Base-by-base conservation (phyloP, 2,797 vertebrate genomes). In the Tadarida brasiliensis region DNA sequence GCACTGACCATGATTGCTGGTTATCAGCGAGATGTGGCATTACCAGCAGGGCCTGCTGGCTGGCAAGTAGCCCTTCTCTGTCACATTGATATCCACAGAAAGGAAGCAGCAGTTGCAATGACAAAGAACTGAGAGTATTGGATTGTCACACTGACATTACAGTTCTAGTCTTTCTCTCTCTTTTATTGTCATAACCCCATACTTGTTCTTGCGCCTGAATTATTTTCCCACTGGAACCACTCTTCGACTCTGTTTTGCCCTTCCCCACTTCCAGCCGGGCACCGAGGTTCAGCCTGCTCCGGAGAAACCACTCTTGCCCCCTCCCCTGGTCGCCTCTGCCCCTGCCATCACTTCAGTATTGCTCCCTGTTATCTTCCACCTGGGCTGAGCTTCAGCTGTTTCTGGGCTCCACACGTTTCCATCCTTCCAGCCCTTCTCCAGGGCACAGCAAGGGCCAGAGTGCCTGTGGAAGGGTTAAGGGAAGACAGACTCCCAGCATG, bases 11-110 rank as follows among this genome's bases (percentile, higher is more conserved):
- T 16, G 44, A 88, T 80, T 80, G 68, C 24, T 59, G 70, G 78
- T 63, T 94, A 24, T 81, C 85, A 87, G 5, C 2, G 10, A 90
- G 93, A 91, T 73, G 71, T 68, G 59, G 78, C 67, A 83, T 91
- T 71, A 47, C 92, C 76, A 83, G 87, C 44, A 96, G 44, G 81
- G n/a, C 47, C 87, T 83, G 76, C 76, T 56, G 78, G 51, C 77
- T 95, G 95, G 63, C 63, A 87, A 80, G 65, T 15, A 68, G 19
- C 65, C 47, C 28, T 74, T 85, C 51, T 95, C 49, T 88, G 54
- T 67, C 73, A 61, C 90, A 44, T 0, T 33, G 47, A 35, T 35
- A 47, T 44, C 47, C 94, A 65, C 11, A 35, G 65, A 56, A 71
- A 87, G 76, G 67, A 85, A 73, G 90, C 12, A 85, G 57, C 68